Percentiles rank a stretch among this genome's conserved stretches.
Conservation (phyloP, 2,888 invertebrate genomes). For the Erpobdella octoculata region DNA sequence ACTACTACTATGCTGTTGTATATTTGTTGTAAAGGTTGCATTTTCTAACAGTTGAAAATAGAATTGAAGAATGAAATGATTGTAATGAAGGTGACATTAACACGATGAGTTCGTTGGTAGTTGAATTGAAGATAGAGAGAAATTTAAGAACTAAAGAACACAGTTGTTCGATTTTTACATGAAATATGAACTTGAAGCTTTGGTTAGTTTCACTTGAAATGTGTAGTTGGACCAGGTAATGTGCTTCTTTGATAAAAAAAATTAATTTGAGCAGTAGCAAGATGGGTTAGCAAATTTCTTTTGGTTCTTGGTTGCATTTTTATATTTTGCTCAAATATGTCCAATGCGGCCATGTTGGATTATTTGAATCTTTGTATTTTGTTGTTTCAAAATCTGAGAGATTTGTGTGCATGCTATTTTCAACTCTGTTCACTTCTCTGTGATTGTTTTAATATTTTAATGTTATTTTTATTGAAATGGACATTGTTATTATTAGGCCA, state of each 20-base stretch:
- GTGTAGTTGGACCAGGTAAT: too few species aligned
- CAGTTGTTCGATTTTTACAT: background rate
- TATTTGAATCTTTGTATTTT: background rate
- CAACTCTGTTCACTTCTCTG: too few species aligned
- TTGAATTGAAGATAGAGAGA: slow-evolving; percentile 19
- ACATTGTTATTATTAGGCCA: slow-evolving; percentile 59
- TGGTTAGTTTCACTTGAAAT: slow-evolving; percentile 15
- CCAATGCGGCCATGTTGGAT: too few species aligned
- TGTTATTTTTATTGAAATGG: background rate
- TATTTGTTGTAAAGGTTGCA: background rate
- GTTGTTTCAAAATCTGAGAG: background rate
- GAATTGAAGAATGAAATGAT: slow-evolving; percentile 22
- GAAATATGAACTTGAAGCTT: slow-evolving; percentile 8
- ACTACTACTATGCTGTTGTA: background rate
- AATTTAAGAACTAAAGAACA: background rate
- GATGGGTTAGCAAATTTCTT: too few species aligned
- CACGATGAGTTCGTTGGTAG: background rate
- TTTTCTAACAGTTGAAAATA: slow-evolving; percentile 9
- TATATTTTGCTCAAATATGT: too few species aligned
- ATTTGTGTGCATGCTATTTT: background rate
- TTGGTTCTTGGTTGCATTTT: too few species aligned
- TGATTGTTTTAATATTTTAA: background rate
- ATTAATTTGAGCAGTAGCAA: too few species aligned
- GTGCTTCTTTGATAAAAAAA: too few species aligned
- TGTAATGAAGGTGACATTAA: slow-evolving; percentile 5